Evolutionary conservation across 2,888 invertebrate genomes (phyloP).

Genomic region (Bombylius discolor): DNA sequence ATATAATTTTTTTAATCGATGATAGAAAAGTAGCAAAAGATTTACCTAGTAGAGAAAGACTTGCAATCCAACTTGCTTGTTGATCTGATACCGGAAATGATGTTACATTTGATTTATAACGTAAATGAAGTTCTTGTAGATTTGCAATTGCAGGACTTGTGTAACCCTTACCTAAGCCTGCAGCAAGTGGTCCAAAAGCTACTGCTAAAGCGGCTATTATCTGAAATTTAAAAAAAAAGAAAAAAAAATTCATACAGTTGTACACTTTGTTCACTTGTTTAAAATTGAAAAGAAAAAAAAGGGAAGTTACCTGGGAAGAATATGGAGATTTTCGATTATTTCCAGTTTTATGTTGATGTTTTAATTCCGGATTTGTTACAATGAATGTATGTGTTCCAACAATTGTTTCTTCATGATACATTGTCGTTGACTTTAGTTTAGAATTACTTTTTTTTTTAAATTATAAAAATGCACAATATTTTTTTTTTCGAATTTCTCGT

Average conservation of each 20-base stretch:
- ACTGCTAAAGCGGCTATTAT: conserved; percentile 58
- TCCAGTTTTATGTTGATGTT: background rate
- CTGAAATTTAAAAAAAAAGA: conserved; percentile 32
- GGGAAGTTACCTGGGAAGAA: background rate
- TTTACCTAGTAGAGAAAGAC: conserved; percentile 52
- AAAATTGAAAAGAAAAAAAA: too few species aligned
- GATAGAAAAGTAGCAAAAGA: background rate
- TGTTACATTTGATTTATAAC: conserved; percentile 35
- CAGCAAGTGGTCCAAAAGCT: conserved; percentile 58
- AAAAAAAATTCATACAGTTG: background rate
- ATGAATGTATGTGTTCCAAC: background rate
- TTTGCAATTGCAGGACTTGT: conserved; percentile 62
- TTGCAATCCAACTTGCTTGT: conserved; percentile 62
- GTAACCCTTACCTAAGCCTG: conserved; percentile 61
- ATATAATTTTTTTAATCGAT: too few species aligned
- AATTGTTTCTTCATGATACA: background rate
- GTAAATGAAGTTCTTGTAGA: conserved; percentile 42
- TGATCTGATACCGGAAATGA: conserved; percentile 50
- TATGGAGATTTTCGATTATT: background rate
- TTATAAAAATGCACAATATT: too few species aligned
- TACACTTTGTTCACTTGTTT: too few species aligned
- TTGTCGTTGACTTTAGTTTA: background rate
- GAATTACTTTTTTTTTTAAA: too few species aligned
- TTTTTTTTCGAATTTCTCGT: too few species aligned
- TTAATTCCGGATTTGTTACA: background rate